Conservation (phyloP, 2,888 invertebrate genomes). For the Microctonus aethiopoides region DNA sequence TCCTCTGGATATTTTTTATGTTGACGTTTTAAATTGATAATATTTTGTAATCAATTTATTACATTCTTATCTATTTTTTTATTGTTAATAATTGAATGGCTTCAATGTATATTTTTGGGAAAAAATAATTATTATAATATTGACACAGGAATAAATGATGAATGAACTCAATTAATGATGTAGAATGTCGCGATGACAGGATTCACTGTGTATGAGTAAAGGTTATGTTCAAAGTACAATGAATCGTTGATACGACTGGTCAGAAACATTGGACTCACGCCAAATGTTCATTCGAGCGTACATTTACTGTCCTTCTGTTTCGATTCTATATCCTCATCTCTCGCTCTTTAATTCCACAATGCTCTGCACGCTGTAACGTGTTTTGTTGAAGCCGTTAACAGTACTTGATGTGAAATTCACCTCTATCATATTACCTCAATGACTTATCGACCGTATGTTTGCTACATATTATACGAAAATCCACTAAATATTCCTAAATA, state of each 20-base stretch:
- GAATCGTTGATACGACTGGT: constrained; percentile 52
- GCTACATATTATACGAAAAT: constrained; percentile 1
- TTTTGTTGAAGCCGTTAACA: constrained; percentile 54
- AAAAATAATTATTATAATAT: constrained; percentile 9
- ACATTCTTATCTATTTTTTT: not conserved
- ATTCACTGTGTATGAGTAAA: constrained; percentile 28
- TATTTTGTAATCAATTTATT: too few species aligned
- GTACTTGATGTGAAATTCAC: constrained; percentile 47
- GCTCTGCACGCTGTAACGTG: constrained; percentile 44
- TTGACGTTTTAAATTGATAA: too few species aligned
- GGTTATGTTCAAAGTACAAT: constrained; percentile 45
- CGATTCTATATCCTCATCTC: constrained; percentile 1
- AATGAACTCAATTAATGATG: constrained; percentile 42
- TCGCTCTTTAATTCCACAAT: constrained; percentile 18
- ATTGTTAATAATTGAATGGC: too few species aligned
- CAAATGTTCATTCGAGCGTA: constrained; percentile 36
- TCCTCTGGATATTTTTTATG: too few species aligned
- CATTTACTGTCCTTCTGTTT: constrained; percentile 17
- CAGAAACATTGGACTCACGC: constrained; percentile 55
- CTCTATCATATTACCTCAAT: constrained; percentile 38
- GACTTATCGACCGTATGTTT: constrained; percentile 26
- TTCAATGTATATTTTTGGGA: too few species aligned
- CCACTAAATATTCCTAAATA: not conserved
- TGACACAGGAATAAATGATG: constrained; percentile 28
- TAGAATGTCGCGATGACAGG: constrained; percentile 38